A percentile compares a stretch with the other conserved stretches of the same genome.
Conservation (phyloP, 2,888 invertebrate genomes). For the Laspeyria flexula region DNA sequence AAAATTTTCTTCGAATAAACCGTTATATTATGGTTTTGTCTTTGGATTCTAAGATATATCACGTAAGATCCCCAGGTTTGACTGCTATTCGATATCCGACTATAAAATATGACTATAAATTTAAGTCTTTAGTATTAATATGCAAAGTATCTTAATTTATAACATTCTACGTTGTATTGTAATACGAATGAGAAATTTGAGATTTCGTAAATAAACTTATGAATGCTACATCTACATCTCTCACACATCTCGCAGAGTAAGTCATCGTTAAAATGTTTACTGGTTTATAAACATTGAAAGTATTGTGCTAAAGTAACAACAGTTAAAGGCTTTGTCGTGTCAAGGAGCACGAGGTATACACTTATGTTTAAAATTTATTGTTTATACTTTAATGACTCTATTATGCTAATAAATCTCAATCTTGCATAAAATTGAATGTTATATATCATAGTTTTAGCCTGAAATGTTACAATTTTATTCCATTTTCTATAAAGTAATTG, state of each 20-base stretch:
- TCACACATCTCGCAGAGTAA: neutral
- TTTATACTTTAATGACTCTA: neutral
- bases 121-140: neutral
- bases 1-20: neutral
- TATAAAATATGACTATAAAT: neutral
- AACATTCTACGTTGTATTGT: constrained; percentile 1
- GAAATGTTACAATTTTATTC: too few relatives aligned
- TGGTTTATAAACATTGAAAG: neutral
- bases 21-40: neutral
- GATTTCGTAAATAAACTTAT: constrained; percentile 3
- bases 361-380: neutral
- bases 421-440: too few relatives aligned
- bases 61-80: neutral
- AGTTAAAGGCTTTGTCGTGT: too few relatives aligned
- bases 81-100: constrained; percentile 3
- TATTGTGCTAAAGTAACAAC: neutral
- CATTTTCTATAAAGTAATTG: too few relatives aligned
- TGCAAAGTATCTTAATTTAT: constrained; percentile 9
- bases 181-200: constrained; percentile 3
- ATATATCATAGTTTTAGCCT: too few relatives aligned
- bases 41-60: neutral
- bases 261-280: constrained; percentile 1
- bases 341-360: too few relatives aligned
- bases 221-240: too few relatives aligned
- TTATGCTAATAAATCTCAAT: too few relatives aligned